phyloP scores from a whole-genome alignment of 2,888 invertebrate species.

The Pachydiplax longipennis region DNA sequence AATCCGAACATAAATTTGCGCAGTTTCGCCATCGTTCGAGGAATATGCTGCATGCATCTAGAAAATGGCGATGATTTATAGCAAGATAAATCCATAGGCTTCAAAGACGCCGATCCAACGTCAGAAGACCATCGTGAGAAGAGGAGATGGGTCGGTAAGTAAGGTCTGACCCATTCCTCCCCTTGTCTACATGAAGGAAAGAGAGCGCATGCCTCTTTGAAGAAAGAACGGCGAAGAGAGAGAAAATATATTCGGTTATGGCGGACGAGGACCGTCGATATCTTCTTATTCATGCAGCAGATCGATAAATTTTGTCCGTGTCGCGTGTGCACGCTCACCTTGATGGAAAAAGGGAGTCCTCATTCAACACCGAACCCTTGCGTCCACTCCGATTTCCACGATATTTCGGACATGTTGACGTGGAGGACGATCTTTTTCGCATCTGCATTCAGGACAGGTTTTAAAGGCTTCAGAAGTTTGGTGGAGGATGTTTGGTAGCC shows the following conservation, averaged over 20 bases:
- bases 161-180: neutral
- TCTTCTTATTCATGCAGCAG: neutral
- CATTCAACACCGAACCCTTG: too few relatives aligned
- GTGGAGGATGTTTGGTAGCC: too few relatives aligned
- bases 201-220: neutral
- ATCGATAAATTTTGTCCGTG: neutral
- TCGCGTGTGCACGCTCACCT: neutral
- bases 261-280: neutral
- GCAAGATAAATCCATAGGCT: neutral
- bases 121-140: neutral
- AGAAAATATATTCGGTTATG: neutral
- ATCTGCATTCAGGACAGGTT: too few relatives aligned
- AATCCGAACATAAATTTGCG: too few relatives aligned
- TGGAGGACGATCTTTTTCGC: too few relatives aligned
- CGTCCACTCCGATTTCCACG: too few relatives aligned
- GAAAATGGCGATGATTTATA: too few relatives aligned
- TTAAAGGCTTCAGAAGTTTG: too few relatives aligned
- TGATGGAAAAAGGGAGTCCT: neutral
- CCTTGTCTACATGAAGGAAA: neutral
- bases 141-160: neutral
- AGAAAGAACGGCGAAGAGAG: neutral
- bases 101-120: neutral
- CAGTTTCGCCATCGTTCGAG: too few relatives aligned
- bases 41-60: too few relatives aligned
- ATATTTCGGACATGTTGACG: too few relatives aligned